These are phyloP conservation scores for Rhodeus uyekii DNA, from an alignment of 2,797 vertebrate species.

Conservation along the genomic window DNA sequence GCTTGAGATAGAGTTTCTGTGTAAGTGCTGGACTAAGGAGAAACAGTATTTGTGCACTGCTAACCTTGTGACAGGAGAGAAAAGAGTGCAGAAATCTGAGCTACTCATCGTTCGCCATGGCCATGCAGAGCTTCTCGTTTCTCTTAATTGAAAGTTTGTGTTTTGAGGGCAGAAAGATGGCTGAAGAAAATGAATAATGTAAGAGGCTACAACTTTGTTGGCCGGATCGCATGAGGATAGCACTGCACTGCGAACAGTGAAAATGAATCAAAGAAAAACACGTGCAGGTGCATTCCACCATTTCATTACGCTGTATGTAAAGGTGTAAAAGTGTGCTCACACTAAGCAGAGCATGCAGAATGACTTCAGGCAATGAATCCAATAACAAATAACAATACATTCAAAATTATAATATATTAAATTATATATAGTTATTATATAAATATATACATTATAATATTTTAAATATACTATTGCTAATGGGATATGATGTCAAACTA, in stretches of 20 bases:
- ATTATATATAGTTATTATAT: too few species aligned
- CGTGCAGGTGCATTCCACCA: not conserved
- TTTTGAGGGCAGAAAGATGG: conserved; percentile 48
- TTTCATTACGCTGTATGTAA: not conserved
- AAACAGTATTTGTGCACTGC: conserved; percentile 56
- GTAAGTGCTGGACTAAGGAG: conserved; percentile 63
- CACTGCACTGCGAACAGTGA: conserved; percentile 6
- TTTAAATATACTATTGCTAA: not conserved
- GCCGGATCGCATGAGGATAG: conserved; percentile 15
- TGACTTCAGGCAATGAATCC: not conserved
- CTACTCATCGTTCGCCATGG: conserved; percentile 56
- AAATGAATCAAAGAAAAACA: conserved; percentile 19
- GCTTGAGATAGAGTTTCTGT: conserved; percentile 65
- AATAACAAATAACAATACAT: not conserved
- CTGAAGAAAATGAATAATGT: conserved; percentile 55
- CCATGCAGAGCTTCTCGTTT: conserved; percentile 46
- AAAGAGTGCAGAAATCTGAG: conserved; percentile 63
- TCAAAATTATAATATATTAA: not conserved
- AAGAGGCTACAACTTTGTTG: conserved; percentile 52
- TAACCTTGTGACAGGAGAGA: conserved; percentile 62
- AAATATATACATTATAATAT: too few species aligned
- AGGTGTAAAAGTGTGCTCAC: not conserved
- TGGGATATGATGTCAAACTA: not conserved
- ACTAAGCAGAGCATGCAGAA: not conserved
- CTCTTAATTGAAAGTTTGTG: conserved; percentile 57